Percentiles rank a stretch among this genome's conserved stretches.
Conservation (phyloP, 2,797 vertebrate species). For the Myotis findleyi region DNA sequence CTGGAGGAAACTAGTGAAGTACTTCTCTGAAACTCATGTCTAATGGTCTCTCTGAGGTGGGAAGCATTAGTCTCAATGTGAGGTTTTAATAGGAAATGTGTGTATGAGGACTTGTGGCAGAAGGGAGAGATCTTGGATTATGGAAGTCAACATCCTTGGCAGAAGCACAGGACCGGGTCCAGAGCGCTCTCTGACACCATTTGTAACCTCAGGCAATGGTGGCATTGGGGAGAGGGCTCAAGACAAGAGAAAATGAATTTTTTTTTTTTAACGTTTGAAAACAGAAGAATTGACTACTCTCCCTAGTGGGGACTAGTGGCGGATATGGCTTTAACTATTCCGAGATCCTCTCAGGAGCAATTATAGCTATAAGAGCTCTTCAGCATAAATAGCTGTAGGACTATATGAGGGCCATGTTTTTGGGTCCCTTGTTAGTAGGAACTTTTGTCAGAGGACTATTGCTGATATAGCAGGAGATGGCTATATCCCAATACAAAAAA, state of each 20-base stretch:
- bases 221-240: background rate
- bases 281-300: background rate
- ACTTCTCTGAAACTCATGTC: background rate
- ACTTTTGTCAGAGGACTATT: background rate
- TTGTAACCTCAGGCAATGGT: background rate
- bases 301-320: background rate
- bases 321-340: background rate
- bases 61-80: background rate
- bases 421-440: background rate
- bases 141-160: background rate
- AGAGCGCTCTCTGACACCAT: background rate
- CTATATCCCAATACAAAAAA: background rate
- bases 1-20: background rate
- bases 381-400: background rate
- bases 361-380: background rate
- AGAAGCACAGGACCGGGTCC: background rate
- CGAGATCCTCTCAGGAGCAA: background rate
- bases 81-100: constrained; percentile 39
- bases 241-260: background rate
- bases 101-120: background rate
- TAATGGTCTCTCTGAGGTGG: background rate
- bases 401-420: background rate
- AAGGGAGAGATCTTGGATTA: background rate
- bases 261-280: background rate
- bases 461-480: background rate